Evolutionary conservation across 2,113 vertebrate genomes (phyloP).

Genomic region (Cyphomyrus discorhynchus): DNA sequence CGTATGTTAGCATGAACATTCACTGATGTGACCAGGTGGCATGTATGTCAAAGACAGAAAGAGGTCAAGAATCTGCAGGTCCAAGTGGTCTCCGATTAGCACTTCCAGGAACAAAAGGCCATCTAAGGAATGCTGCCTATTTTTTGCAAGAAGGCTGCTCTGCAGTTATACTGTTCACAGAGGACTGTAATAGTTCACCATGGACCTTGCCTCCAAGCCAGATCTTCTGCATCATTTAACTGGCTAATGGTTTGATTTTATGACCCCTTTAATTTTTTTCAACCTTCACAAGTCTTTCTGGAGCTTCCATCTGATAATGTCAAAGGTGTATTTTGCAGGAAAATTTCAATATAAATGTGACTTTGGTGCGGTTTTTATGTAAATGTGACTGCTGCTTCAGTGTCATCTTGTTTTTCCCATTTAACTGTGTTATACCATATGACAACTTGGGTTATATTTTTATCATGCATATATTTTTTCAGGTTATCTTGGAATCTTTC

Average conservation of each 20-base stretch:
- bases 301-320: constrained; percentile 18
- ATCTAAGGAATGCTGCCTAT: not conserved
- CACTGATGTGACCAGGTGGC: not conserved
- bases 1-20: not conserved
- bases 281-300: constrained; percentile 20
- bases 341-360: not conserved
- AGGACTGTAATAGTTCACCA: not conserved
- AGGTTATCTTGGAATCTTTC: not conserved
- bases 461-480: not conserved
- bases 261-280: constrained; percentile 13
- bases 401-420: not conserved
- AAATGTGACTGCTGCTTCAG: not conserved
- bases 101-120: not conserved
- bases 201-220: not conserved
- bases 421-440: not conserved
- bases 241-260: constrained; percentile 19
- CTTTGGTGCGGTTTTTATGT: not conserved
- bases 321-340: not conserved
- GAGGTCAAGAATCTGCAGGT: not conserved
- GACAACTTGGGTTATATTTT: not conserved
- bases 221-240: constrained; percentile 26
- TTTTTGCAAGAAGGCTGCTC: not conserved
- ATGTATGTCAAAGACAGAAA: not conserved
- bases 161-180: not conserved
- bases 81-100: not conserved